Conservation (phyloP, 2,888 invertebrate species). For the Apamea crenata region DNA sequence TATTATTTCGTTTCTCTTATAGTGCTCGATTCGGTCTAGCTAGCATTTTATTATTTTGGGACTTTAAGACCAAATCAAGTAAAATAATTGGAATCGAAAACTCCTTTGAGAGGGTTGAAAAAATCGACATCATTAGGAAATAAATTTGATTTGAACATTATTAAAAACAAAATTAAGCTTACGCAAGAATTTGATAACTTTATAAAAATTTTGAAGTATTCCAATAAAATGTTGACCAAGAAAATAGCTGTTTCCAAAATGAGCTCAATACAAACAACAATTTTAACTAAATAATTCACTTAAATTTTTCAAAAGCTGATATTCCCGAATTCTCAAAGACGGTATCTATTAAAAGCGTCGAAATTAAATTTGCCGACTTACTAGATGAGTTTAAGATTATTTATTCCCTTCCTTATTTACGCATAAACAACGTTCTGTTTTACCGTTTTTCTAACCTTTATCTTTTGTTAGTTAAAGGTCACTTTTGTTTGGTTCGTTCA, state of each 20-base stretch:
- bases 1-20: constrained; percentile 64
- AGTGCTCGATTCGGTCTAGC: constrained; percentile 45
- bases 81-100: neutral
- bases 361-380: constrained; percentile 76
- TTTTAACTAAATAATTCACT: constrained; percentile 46
- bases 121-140: neutral
- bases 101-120: neutral
- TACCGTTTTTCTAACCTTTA: constrained; percentile 50
- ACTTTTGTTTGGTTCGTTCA: constrained; percentile 61
- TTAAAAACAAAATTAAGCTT: neutral
- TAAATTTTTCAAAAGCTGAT: constrained; percentile 63
- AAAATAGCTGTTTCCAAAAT: constrained; percentile 45
- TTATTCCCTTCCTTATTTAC: constrained; percentile 77
- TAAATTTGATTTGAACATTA: neutral
- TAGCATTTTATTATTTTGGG: neutral
- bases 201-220: constrained; percentile 36
- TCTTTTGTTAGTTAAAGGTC: constrained; percentile 44
- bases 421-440: constrained; percentile 55
- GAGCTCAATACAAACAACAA: constrained; percentile 48
- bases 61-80: neutral
- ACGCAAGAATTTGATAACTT: constrained; percentile 9
- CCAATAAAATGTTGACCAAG: constrained; percentile 34
- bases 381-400: constrained; percentile 76
- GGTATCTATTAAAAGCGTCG: constrained; percentile 69
- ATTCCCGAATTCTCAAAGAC: constrained; percentile 66